These are phyloP conservation scores for Cryptoblepharus egeriae DNA, from an alignment of 2,797 vertebrate species.

Conservation along the genomic window DNA sequence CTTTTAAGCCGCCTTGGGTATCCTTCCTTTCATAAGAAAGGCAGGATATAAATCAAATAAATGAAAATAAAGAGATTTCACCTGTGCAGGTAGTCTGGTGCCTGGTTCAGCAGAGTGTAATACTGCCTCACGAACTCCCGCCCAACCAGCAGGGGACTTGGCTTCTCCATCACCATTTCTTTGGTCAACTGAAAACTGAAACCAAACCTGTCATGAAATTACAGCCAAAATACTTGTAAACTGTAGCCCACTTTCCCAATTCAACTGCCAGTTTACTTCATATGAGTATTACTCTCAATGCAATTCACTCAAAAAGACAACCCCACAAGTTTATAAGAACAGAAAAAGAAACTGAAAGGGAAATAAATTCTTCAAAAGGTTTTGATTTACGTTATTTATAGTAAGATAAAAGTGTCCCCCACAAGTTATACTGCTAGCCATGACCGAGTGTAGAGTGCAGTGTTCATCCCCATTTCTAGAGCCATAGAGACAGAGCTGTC, in stretches of 20 bases:
- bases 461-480: no score
- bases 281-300: background rate
- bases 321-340: background rate
- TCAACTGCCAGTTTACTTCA: background rate
- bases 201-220: constrained; percentile 33
- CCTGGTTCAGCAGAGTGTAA: constrained; percentile 97
- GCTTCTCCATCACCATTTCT: constrained; percentile 99
- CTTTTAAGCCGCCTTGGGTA: no score
- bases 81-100: constrained; percentile 98
- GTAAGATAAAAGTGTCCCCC: no score
- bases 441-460: no score
- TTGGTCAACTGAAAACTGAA: constrained; percentile 94
- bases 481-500: no score
- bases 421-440: no score
- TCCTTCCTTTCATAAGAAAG: no score
- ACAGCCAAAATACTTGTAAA: background rate
- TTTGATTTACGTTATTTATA: constrained; percentile 58
- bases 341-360: constrained; percentile 19
- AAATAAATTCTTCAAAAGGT: constrained; percentile 50
- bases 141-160: constrained; percentile 99
- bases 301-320: background rate
- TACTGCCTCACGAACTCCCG: constrained; percentile 99
- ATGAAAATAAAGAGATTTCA: no score
- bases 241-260: no score
- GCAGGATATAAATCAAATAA: no score